Conservation (phyloP, 2,113 vertebrate genomes). For the Perca fluviatilis region DNA sequence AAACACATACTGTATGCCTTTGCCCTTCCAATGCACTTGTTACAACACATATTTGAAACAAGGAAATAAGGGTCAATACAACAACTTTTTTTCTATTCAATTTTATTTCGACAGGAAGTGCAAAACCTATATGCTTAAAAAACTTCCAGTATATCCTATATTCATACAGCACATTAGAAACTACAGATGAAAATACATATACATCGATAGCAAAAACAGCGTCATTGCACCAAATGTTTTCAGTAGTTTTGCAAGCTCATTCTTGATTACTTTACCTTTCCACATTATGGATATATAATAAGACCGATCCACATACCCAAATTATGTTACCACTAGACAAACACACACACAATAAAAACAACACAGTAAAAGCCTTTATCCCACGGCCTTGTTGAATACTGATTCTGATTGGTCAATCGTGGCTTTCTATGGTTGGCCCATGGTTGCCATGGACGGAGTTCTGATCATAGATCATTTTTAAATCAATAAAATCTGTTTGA, state of each 20-base stretch:
- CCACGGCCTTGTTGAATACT: no score
- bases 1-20: no score
- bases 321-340: no score
- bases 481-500: no score
- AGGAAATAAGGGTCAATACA: not conserved
- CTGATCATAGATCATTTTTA: no score
- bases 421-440: no score
- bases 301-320: no score
- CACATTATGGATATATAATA: not conserved
- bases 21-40: not conserved
- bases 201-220: conserved; percentile 8
- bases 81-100: not conserved
- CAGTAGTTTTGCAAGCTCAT: conserved; percentile 42
- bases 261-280: not conserved
- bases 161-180: conserved; percentile 31
- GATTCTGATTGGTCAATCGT: no score
- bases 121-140: conserved; percentile 10
- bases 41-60: not conserved
- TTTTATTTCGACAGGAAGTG: conserved; percentile 46
- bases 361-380: not conserved
- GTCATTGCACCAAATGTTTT: conserved; percentile 5
- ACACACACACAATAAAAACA: conserved; percentile 11
- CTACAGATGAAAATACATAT: not conserved
- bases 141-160: not conserved
- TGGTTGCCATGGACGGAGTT: no score